Percentiles rank a stretch among this genome's conserved stretches.
These are phyloP conservation scores for Aphrocallistes beatrix DNA, from an alignment of 37 sponge, comb jelly and placozoan genomes.

Conservation along the genomic window DNA sequence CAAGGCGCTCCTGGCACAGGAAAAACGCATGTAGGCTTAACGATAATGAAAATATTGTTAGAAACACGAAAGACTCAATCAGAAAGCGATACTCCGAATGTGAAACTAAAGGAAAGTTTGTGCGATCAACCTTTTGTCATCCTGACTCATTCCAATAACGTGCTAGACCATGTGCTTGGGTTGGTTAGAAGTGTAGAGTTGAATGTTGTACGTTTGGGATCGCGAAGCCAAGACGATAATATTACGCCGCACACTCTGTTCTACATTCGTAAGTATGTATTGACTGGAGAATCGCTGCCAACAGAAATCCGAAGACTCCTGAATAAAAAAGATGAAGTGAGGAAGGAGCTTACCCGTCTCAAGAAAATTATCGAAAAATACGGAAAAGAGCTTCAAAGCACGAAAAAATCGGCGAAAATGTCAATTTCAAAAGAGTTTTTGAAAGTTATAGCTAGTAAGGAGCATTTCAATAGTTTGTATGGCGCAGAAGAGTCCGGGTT, in stretches of 20 bases:
- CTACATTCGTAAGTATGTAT: not conserved
- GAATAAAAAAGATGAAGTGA: not conserved
- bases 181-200: not conserved
- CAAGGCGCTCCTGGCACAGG: conserved; percentile 98
- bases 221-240: conserved; percentile 60
- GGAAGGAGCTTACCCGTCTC: not conserved
- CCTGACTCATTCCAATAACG: conserved; percentile 92
- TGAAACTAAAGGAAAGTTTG: not conserved
- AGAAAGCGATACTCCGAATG: not conserved
- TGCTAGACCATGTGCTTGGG: conserved; percentile 83
- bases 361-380: not conserved
- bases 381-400: not conserved
- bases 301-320: not conserved
- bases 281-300: not conserved
- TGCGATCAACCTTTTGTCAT: conserved; percentile 59
- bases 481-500: not conserved
- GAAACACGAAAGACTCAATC: conserved; percentile 43
- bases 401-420: not conserved
- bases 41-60: conserved; percentile 49
- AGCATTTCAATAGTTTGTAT: conserved; percentile 12
- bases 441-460: not conserved
- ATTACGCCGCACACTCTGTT: conserved; percentile 33
- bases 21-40: conserved; percentile 77
- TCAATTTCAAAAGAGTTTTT: not conserved
- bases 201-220: conserved; percentile 69